Conservation (phyloP, 2,113 vertebrate species). For the Callospermophilus lateralis region DNA sequence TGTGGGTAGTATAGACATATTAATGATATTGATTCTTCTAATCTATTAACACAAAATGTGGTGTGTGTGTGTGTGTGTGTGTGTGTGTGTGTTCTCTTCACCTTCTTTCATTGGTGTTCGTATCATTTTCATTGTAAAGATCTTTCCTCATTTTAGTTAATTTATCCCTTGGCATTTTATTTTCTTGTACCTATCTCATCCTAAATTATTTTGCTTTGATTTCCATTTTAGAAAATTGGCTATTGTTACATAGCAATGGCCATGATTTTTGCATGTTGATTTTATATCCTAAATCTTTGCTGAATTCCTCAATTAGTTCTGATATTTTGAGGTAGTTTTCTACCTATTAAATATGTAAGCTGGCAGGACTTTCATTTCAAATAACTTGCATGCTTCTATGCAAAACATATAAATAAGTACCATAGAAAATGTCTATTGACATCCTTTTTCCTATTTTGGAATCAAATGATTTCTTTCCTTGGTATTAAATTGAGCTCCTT, state of each 20-base stretch:
- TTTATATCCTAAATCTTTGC: neutral
- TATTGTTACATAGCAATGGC: neutral
- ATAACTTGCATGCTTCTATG: neutral
- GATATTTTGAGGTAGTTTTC: neutral
- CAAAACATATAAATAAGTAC: neutral
- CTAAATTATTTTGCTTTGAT: neutral
- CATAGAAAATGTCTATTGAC: neutral
- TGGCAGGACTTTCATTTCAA: slow-evolving; percentile 24
- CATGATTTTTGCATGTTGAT: neutral
- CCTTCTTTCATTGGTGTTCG: neutral
- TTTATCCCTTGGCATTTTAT: neutral
- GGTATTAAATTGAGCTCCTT: neutral
- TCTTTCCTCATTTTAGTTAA: neutral
- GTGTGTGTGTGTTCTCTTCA: neutral
- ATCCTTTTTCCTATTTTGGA: neutral
- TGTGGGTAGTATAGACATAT: neutral
- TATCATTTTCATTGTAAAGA: neutral
- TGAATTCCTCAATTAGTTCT: neutral
- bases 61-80: neutral
- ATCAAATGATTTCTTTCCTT: neutral
- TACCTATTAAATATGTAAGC: neutral
- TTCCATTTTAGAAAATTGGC: neutral
- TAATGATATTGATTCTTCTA: neutral
- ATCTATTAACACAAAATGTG: neutral
- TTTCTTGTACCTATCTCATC: neutral